A percentile compares a stretch with the other conserved stretches of the same genome.
Evolutionary conservation across 2,888 invertebrate genomes (phyloP).

Genomic region (Trisateles emortualis): DNA sequence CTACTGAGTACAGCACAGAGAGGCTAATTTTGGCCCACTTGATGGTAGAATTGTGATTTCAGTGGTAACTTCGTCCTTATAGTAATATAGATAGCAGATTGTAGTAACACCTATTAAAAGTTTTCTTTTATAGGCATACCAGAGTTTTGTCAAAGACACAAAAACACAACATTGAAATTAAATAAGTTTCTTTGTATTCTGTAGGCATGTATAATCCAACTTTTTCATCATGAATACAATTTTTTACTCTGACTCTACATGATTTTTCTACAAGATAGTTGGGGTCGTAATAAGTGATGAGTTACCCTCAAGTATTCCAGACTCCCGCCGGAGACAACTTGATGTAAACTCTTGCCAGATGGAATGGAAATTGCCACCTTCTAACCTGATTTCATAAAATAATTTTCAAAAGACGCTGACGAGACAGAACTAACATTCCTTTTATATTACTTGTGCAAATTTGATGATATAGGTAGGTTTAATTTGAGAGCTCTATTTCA

Average conservation of each 20-base stretch:
- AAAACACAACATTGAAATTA: too few relatives aligned
- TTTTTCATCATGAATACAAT: background rate
- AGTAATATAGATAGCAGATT: too few relatives aligned
- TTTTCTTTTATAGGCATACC: too few relatives aligned
- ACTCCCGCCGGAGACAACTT: slow-evolving; percentile 42
- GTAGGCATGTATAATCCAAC: background rate
- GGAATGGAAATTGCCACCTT: slow-evolving; percentile 39
- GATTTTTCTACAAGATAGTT: slow-evolving; percentile 52
- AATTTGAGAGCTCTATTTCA: too few relatives aligned
- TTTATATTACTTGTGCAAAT: slow-evolving; percentile 5
- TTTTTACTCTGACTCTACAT: slow-evolving; percentile 31
- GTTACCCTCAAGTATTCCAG: slow-evolving; percentile 47
- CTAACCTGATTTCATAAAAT: slow-evolving; percentile 25
- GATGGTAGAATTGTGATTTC: too few relatives aligned
- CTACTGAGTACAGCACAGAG: too few relatives aligned
- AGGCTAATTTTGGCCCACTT: too few relatives aligned
- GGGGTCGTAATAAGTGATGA: slow-evolving; percentile 60
- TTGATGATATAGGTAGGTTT: background rate
- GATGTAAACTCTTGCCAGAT: slow-evolving; percentile 44
- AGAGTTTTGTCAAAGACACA: too few relatives aligned
- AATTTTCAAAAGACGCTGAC: slow-evolving; percentile 23
- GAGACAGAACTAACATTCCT: slow-evolving; percentile 5
- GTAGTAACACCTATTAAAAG: too few relatives aligned
- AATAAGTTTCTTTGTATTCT: too few relatives aligned
- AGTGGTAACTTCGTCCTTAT: too few relatives aligned